phyloP scores from a whole-genome alignment of 2,797 vertebrate genomes.

The Tamandua tetradactyla region DNA sequence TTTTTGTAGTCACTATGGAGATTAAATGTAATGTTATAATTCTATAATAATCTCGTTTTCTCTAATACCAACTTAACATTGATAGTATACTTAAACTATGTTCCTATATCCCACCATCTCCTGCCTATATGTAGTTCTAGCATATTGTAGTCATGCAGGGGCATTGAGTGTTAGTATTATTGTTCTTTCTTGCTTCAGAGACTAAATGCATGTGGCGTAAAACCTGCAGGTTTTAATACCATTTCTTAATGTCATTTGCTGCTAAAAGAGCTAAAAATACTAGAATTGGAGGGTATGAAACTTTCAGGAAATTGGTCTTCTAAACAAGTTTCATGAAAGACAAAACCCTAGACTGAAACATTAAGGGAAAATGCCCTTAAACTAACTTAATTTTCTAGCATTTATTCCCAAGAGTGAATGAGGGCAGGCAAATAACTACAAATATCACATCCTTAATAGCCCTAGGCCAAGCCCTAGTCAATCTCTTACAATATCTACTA shows the following conservation, averaged over 20 bases:
- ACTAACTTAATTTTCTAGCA: background rate
- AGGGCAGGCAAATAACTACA: background rate
- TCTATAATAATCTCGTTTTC: no score
- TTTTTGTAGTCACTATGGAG: no score
- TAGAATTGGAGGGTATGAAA: slow-evolving; percentile 9
- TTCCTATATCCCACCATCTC: no score
- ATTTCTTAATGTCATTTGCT: slow-evolving; percentile 14
- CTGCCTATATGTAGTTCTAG: background rate
- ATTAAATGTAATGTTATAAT: no score
- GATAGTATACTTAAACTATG: no score
- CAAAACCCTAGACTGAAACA: background rate
- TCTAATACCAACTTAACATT: no score
- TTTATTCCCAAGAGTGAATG: background rate
- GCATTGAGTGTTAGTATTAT: background rate
- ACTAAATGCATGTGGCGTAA: background rate
- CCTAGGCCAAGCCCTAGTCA: background rate
- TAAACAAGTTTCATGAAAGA: background rate
- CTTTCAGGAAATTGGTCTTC: slow-evolving; percentile 36
- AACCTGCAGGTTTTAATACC: background rate
- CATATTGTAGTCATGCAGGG: background rate
- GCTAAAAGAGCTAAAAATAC: background rate
- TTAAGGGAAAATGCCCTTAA: background rate
- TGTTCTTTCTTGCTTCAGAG: slow-evolving; percentile 14
- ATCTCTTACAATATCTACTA: background rate
- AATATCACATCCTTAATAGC: background rate